Evolutionary conservation across 2,888 invertebrate genomes (phyloP).

Genomic region (Onthophagus sagittarius): DNA sequence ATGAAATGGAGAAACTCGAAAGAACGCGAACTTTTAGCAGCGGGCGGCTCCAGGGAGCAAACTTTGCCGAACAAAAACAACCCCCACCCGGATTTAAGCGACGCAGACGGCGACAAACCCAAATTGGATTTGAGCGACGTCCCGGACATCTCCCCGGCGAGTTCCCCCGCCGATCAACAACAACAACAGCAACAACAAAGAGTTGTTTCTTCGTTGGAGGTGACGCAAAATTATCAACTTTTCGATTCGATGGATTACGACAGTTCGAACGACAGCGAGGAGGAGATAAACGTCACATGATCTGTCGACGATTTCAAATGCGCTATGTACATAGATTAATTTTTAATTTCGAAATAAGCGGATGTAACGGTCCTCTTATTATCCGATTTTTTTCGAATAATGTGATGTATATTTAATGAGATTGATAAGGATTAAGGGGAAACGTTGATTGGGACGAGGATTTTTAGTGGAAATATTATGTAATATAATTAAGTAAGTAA

Average conservation of each 20-base stretch:
- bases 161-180: conserved; percentile 41
- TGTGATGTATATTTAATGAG: neutral
- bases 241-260: conserved; percentile 52
- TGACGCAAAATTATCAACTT: conserved; percentile 37
- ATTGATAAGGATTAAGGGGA: neutral
- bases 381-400: neutral
- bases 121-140: conserved; percentile 57
- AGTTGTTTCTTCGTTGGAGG: neutral
- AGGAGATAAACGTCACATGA: conserved; percentile 88
- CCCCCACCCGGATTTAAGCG: conserved; percentile 91
- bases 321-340: neutral
- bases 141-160: conserved; percentile 56
- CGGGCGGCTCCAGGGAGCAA: conserved; percentile 91
- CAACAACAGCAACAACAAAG: conserved; percentile 32
- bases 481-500: too few relatives aligned
- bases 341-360: neutral
- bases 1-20: conserved; percentile 99
- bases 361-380: too few relatives aligned
- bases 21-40: conserved; percentile 89
- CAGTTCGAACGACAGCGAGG: conserved; percentile 63
- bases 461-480: too few relatives aligned
- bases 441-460: too few relatives aligned
- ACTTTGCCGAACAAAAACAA: conserved; percentile 96
- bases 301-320: conserved; percentile 36
- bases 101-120: conserved; percentile 78